Evolutionary conservation across 1,140 invertebrate genomes (phyloP).

Genomic region (Papilio xuthus): DNA sequence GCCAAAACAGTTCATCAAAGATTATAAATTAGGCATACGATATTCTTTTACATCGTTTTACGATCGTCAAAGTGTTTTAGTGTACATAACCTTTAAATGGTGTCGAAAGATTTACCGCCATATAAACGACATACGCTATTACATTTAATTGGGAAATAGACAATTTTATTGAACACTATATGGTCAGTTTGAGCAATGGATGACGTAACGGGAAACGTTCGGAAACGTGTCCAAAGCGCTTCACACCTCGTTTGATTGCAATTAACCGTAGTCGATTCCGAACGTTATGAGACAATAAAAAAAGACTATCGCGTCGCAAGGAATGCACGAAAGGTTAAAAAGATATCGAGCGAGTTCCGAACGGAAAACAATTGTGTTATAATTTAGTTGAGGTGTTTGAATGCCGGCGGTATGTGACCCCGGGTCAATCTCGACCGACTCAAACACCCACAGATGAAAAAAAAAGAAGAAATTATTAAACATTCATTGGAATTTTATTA

Average conservation of each 20-base stretch:
- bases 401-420: slow-evolving; percentile 44
- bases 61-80: slow-evolving; percentile 32
- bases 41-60: slow-evolving; percentile 26
- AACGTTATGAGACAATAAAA: slow-evolving; percentile 53
- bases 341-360: slow-evolving; percentile 47
- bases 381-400: slow-evolving; percentile 54
- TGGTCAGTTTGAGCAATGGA: slow-evolving; percentile 34
- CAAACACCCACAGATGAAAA: slow-evolving; percentile 2
- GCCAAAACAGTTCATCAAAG: slow-evolving; percentile 22
- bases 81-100: slow-evolving; percentile 29
- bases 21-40: slow-evolving; percentile 16
- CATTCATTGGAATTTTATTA: background rate
- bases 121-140: slow-evolving; percentile 34
- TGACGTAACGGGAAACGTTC: slow-evolving; percentile 49
- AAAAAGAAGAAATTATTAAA: background rate
- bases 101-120: slow-evolving; percentile 36
- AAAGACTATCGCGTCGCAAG: slow-evolving; percentile 38
- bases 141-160: slow-evolving; percentile 43
- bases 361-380: slow-evolving; percentile 65
- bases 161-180: slow-evolving; percentile 36
- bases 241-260: slow-evolving; percentile 54
- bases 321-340: slow-evolving; percentile 44
- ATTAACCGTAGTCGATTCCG: slow-evolving; percentile 57
- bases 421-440: slow-evolving; percentile 43
- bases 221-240: slow-evolving; percentile 52